These are phyloP conservation scores for Urocitellus parryii DNA, from an alignment of 2,113 vertebrate genomes.

Conservation along the genomic window DNA sequence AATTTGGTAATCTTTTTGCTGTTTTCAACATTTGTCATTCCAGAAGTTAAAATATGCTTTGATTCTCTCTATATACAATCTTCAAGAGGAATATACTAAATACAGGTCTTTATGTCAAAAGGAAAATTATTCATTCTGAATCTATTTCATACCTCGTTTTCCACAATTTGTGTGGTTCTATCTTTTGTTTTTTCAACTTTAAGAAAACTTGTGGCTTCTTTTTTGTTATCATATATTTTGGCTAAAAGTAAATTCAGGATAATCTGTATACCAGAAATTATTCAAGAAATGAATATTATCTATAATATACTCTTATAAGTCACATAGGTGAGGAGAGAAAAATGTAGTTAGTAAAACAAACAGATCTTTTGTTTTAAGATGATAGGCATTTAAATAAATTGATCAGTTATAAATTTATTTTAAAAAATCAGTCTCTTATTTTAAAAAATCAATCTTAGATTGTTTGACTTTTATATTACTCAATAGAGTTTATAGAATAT, in stretches of 20 bases:
- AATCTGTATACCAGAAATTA: background rate
- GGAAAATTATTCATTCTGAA: constrained; percentile 40
- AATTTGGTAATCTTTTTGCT: background rate
- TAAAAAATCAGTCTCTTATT: background rate
- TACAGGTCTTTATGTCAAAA: background rate
- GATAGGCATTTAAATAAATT: background rate
- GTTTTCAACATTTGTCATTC: background rate
- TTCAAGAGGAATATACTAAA: background rate
- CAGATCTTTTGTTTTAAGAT: background rate
- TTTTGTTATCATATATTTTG: constrained; percentile 15
- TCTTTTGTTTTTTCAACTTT: background rate
- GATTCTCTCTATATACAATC: background rate
- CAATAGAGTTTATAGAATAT: background rate
- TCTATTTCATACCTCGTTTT: background rate
- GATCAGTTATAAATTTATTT: background rate
- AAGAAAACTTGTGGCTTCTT: background rate
- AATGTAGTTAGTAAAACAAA: background rate
- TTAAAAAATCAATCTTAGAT: background rate
- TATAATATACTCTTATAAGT: background rate
- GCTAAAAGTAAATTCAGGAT: background rate
- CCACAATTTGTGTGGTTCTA: background rate
- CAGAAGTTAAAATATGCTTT: constrained; percentile 5
- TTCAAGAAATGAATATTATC: background rate
- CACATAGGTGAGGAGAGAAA: background rate
- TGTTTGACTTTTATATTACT: background rate